Conservation (phyloP, 1,140 invertebrate species). For the Lucilia cuprina region DNA sequence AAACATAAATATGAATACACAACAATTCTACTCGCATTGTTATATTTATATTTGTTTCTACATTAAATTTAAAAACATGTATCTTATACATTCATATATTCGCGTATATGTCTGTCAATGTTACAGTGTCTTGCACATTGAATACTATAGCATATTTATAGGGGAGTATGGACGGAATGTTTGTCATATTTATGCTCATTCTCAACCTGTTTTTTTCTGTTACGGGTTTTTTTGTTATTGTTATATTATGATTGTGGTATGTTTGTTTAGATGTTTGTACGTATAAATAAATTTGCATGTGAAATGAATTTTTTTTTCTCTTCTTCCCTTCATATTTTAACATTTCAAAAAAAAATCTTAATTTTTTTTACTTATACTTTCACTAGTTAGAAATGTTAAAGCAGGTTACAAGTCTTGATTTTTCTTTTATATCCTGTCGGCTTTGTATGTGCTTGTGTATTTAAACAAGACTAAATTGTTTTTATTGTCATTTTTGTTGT, state of each 20-base stretch:
- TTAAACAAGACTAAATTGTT: neutral
- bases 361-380: neutral
- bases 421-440: neutral
- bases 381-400: neutral
- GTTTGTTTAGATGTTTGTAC: neutral
- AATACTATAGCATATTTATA: neutral
- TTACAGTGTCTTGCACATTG: no score
- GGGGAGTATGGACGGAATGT: neutral
- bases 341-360: neutral
- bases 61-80: no score
- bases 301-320: neutral
- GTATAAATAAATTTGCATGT: slow-evolving; percentile 12
- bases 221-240: neutral
- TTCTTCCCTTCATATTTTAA: no score
- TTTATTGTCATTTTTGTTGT: neutral
- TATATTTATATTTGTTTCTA: no score
- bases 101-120: neutral
- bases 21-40: no score
- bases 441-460: neutral
- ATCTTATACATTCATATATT: neutral
- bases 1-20: no score
- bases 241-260: neutral
- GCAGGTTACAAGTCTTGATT: neutral
- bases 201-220: neutral
- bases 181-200: neutral